Base-by-base conservation (phyloP, 2,797 vertebrate species). In the Halcyon leucocephala region DNA sequence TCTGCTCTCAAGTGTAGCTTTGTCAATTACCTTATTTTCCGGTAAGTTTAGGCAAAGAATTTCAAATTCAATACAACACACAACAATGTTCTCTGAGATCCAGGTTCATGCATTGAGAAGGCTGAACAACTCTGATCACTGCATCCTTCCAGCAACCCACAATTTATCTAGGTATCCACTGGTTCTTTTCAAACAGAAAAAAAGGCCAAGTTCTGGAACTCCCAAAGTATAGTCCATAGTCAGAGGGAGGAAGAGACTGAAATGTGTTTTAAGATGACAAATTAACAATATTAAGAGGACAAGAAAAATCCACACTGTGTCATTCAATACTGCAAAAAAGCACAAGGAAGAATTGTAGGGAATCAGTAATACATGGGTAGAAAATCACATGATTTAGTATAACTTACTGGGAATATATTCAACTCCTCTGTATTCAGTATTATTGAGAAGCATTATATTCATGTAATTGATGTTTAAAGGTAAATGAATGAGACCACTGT, bases 381-480 rank as follows among this genome's bases (percentile, higher is more conserved):
- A 78, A 92, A 93, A 90, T 41, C 71, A 57, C 28, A 46, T 28
- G 9, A 57, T 78, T 86, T 90, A 76, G 28, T 66, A 33, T 37
- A 82, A 88, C 48, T 93, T 92, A 24, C 57, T 48, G 22, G 58
- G 54, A 70, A 82, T 55, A 83, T 18, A 86, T 44, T 81, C 62
- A 83, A 24, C 46, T 82, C 51, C 51, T 70, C 64, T 60, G 39
- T 14, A 73, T 52, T 88, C 66, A 46, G 72, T 48, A 76, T 81
- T 94, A 96, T 86, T 90, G 82, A 82, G 66, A 90, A 74, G 65
- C n/a, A 72, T 93, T 91, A 66, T 66, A 61, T 70, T 79, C 55
- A 64, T 9, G 48, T 73, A 94, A 95, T 29, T 93, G 80, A 91
- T 84, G 70, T 76, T 78, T 91, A 91, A 95, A 93, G 83, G 54